These are phyloP conservation scores for Hippoglossus stenolepis DNA, from an alignment of 2,113 vertebrate species.

Conservation along the genomic window DNA sequence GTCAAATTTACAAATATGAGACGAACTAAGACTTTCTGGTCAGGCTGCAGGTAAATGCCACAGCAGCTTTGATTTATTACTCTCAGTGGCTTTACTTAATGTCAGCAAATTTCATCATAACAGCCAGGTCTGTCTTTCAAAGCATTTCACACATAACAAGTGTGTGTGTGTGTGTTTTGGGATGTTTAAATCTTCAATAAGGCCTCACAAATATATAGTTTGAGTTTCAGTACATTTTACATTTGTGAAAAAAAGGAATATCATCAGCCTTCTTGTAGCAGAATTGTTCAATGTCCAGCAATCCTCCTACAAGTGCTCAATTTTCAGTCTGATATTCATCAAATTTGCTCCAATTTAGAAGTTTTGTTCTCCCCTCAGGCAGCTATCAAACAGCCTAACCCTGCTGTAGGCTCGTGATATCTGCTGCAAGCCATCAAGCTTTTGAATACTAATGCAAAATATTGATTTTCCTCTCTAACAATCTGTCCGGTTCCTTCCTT, in stretches of 20 bases:
- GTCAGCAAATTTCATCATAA: conserved; percentile 9
- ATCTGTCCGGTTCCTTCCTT: conserved; percentile 75
- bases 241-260: neutral
- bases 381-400: conserved; percentile 54
- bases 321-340: conserved; percentile 22
- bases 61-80: conserved; percentile 31
- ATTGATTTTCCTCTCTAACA: conserved; percentile 79
- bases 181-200: neutral
- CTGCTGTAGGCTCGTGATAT: conserved; percentile 52
- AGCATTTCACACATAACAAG: neutral
- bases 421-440: conserved; percentile 71
- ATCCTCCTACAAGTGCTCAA: conserved; percentile 18
- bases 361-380: conserved; percentile 38
- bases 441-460: conserved; percentile 82
- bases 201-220: too few relatives aligned
- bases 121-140: neutral
- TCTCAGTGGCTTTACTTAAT: conserved; percentile 18
- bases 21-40: conserved; percentile 17
- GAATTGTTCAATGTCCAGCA: conserved; percentile 19
- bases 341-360: conserved; percentile 53
- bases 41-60: conserved; percentile 44
- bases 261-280: neutral
- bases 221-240: neutral
- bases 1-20: conserved; percentile 16
- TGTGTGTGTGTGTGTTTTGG: neutral